These are phyloP conservation scores for Mimumesa dahlbomi DNA, from an alignment of 2,888 invertebrate species.

Conservation along the genomic window DNA sequence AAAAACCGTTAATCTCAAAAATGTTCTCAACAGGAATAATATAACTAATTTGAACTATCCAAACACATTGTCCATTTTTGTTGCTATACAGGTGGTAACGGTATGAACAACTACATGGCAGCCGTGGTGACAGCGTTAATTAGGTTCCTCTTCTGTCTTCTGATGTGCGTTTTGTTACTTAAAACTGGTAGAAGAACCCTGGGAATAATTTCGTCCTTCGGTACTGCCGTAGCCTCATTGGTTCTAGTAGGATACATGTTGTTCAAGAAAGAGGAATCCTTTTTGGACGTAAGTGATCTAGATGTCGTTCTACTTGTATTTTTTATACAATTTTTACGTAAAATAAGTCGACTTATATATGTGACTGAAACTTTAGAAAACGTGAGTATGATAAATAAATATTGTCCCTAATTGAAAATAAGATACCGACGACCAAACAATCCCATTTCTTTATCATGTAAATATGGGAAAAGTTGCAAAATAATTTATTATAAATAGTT, in stretches of 20 bases:
- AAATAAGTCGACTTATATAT: too few relatives aligned
- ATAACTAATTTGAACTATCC: too few relatives aligned
- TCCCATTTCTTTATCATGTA: too few relatives aligned
- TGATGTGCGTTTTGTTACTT: conserved; percentile 85
- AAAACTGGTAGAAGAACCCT: conserved; percentile 85
- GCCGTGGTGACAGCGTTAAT: conserved; percentile 87
- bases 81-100: conserved; percentile 79
- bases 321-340: too few relatives aligned
- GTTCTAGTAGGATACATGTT: conserved; percentile 82
- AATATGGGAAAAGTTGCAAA: too few relatives aligned
- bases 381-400: too few relatives aligned
- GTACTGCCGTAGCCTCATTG: conserved; percentile 85
- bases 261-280: conserved; percentile 74
- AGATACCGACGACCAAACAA: too few relatives aligned
- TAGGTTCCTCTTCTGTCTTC: conserved; percentile 84
- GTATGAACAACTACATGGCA: conserved; percentile 82
- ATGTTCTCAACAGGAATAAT: too few relatives aligned
- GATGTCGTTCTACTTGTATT: background rate
- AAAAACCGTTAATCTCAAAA: too few relatives aligned
- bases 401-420: too few relatives aligned
- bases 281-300: conserved; percentile 66
- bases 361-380: too few relatives aligned
- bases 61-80: background rate
- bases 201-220: conserved; percentile 85
- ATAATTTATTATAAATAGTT: too few relatives aligned